Base-by-base conservation (phyloP, 1,140 invertebrate genomes). In the Drosophila nasuta region DNA sequence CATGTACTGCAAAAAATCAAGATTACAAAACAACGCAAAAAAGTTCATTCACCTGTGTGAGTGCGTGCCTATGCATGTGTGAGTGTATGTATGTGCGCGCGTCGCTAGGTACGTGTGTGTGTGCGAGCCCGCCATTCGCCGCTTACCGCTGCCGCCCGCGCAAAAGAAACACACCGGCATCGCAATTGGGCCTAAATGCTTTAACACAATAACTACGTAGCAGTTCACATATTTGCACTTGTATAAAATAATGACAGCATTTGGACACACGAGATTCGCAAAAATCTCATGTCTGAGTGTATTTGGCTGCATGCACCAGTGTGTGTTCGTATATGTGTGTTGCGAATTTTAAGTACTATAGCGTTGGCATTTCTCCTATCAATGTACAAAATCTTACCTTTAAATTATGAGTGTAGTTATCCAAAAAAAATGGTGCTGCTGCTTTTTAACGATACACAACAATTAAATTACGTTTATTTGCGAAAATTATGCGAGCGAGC, bases 21-120 rank as follows among this genome's bases (percentile, higher is more conserved):
- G 85, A 89, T 88, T 89, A 88, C 85, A 83, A 88, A 88, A 88
- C 85, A 83, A 79, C 77, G 83, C 78, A 79, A 89, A 88, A 89
- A 88, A 77, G 85, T 89, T 88, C 85, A 83, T 88, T 88, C 85
- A 88, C 85, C 85, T 88, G 85, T 82, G 65, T 77, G 83, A 80
- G 83, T 79, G 79, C 63, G 73, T 72, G 60, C 75, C 43, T 77
- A 54, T 56, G 43, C 46, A 59, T 62, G 56, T 10, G 17, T 46
- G 13, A 46, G 38, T n/a, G n/a, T n/a, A n/a, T 68, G 41, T 62
- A 41, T 33, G 17, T 74, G 72, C 82, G 76, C 82, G 82, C 82
- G 51, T 70, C 33, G 30, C 45, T 49, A 58, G 28, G 38, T 77
- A 15, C 25, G 6, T 52, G 46, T 46, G 15, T 67, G 46, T 62